Base-by-base conservation (phyloP, 35 echinoderm and acorn worm genomes). In the Hemicentrotus pulcherrimus region DNA sequence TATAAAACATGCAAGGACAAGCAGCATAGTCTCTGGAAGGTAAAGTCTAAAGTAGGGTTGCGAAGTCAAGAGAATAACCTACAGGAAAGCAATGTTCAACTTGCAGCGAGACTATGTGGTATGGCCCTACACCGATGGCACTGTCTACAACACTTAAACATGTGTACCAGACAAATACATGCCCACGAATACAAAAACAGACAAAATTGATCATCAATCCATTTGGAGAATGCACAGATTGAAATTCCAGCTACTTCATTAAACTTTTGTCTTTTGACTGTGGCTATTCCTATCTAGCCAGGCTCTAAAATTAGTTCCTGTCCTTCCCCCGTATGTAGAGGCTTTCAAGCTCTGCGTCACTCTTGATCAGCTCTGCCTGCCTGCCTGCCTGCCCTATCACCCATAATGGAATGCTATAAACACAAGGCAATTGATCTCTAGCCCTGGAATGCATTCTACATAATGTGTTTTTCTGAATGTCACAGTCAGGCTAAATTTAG, bases 391-490 rank as follows among this genome's bases (percentile, higher is more conserved):
- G 65, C 65, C 28, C 28, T 28, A n/a, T 18, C 16, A 59, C 52
- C 52, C 65, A 78, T 78, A 78, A 78, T 78, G 65, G 65, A 78
- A 78, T 78, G 65, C 65, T 28, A 78, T 78, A 28, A 78, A 78
- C 65, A 28, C 65, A 78, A 59, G 65, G 18, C 65, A 28, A 78
- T 78, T 78, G 65, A 78, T 78, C 22, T n/a, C 22, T 22, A 78
- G 65, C 65, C 65, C 65, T 10, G 7, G 65, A 78, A 78, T 78
- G 24, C 19, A 0, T n/a, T 78, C 65, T 78, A 78, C 65, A 78
- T 78, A 78, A 78, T 78, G 65, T 78, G 65, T 78, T 78, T n/a
- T 78, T 78, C 65, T 78, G 65, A 78, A 78, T 78, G 65, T 78
- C 65, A 78, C 65, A n/a, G 65, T 78, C 65, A 70, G 65, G 6